These are phyloP conservation scores for Pycnomerus fuliginosus DNA, from an alignment of 2,888 invertebrate genomes.

Conservation along the genomic window DNA sequence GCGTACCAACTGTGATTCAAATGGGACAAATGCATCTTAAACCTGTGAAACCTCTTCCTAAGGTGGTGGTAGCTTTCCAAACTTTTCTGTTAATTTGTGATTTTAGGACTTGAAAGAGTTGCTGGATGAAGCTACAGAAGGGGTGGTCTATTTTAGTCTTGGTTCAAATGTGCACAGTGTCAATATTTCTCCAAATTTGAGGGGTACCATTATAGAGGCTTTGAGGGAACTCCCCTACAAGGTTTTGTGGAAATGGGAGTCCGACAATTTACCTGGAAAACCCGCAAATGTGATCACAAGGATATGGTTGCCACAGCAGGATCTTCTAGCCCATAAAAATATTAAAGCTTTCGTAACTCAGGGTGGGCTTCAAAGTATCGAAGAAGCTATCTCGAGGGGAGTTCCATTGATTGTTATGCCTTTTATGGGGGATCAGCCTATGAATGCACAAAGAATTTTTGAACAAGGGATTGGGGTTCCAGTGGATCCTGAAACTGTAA, in stretches of 20 bases:
- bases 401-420: slow-evolving; percentile 53
- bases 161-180: slow-evolving; percentile 50
- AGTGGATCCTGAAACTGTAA: not conserved
- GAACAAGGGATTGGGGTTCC: not conserved
- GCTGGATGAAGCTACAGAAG: slow-evolving; percentile 45
- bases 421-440: slow-evolving; percentile 50
- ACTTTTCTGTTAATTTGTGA: not conserved
- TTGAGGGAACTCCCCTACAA: slow-evolving; percentile 50
- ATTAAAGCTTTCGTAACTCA: slow-evolving; percentile 53
- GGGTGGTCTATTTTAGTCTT: slow-evolving; percentile 50
- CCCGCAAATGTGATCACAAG: slow-evolving; percentile 48
- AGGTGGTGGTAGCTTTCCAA: slow-evolving; percentile 1
- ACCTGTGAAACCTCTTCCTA: slow-evolving; percentile 18
- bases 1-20: slow-evolving; percentile 5
- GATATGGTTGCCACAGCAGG: slow-evolving; percentile 55
- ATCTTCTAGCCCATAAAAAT: slow-evolving; percentile 48
- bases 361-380: slow-evolving; percentile 53
- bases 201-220: slow-evolving; percentile 43
- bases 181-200: slow-evolving; percentile 42
- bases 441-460: slow-evolving; percentile 34
- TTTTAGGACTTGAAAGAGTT: slow-evolving; percentile 45
- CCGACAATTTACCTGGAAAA: slow-evolving; percentile 42
- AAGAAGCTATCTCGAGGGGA: slow-evolving; percentile 50
- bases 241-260: slow-evolving; percentile 54
- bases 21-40: slow-evolving; percentile 10